Evolutionary conservation across 2,113 vertebrate species (phyloP), one percentile per base, ranked within the genome.

Genomic region (Cephalopholis sonnerati): DNA sequence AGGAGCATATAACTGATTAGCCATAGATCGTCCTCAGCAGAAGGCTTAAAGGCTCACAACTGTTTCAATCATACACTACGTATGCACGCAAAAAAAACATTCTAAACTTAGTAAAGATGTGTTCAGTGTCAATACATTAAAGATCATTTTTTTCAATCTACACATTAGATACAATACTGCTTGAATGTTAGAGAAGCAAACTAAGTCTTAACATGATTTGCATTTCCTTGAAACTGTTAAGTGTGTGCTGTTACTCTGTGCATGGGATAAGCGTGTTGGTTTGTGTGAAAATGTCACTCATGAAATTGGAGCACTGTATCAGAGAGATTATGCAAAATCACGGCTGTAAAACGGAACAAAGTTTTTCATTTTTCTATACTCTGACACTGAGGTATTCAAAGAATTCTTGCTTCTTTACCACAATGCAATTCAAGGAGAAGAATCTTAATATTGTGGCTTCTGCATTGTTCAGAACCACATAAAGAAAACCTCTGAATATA

Each of bases 221-320:
- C 50, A 64, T 78, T 80, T 46, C 57, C 44, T 57, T 66, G 32
- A 77, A 76, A 69, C 59, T 75, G 55, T 70, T 48, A 39, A n/a
- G n/a, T 48, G 36, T 55, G 48, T 57, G 29, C n/a, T 18, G 25
- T 29, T 62, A 29, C 15, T 85, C 41, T 54, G 41, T 68, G 48
- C 16, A 58, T n/a, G 46, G 54, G 24, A 53, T 36, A 18, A 68
- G 3, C 2, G 6, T 44, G 50, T 24, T 73, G 66, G 39, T 54
- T 29, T 54, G 22, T 57, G 69, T n/a, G 22, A 7, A 11, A 62
- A 74, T 74, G 84, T 79, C 82, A 84, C 41, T 82, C 67, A 63
- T 58, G 39, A 86, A 82, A 86, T n/a, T 82, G 75, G 68, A 81
- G 66, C 81, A 66, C 51, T 82, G 8, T 53, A 77, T 82, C 50